A percentile compares a stretch with the other conserved stretches of the same genome.
These are phyloP conservation scores for Panulirus ornatus DNA, from an alignment of 1,140 invertebrate genomes.

Conservation along the genomic window DNA sequence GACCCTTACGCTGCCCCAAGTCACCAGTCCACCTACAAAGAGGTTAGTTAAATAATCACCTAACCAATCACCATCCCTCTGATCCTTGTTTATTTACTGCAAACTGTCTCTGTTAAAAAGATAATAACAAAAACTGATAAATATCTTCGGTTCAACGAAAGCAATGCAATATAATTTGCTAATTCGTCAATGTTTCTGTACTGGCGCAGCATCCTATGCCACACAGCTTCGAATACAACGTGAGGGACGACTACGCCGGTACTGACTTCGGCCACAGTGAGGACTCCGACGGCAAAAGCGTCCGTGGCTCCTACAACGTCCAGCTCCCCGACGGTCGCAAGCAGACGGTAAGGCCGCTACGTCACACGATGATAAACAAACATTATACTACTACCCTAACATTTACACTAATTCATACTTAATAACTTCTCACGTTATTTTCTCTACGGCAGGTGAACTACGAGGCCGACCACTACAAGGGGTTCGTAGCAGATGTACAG, in stretches of 20 bases:
- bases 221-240: constrained; percentile 75
- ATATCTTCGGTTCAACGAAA: no score
- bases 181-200: no score
- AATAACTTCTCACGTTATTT: neutral
- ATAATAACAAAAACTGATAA: no score
- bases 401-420: neutral
- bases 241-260: constrained; percentile 74
- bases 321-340: constrained; percentile 76
- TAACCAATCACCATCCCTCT: no score
- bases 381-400: neutral
- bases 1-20: neutral
- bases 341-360: constrained; percentile 74
- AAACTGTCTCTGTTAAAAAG: no score
- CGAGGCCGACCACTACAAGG: constrained; percentile 76
- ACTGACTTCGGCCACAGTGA: constrained; percentile 75
- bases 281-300: constrained; percentile 76
- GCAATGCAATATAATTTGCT: no score
- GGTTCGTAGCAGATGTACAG: constrained; percentile 76
- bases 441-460: constrained; percentile 75
- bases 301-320: constrained; percentile 75
- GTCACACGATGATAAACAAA: neutral
- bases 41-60: no score
- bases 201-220: constrained; percentile 57
- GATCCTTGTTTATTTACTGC: no score
- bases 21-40: neutral